These are phyloP conservation scores for Stichodactyla mertensii DNA, from an alignment of 64 coral and sea anemone species.

Conservation along the genomic window DNA sequence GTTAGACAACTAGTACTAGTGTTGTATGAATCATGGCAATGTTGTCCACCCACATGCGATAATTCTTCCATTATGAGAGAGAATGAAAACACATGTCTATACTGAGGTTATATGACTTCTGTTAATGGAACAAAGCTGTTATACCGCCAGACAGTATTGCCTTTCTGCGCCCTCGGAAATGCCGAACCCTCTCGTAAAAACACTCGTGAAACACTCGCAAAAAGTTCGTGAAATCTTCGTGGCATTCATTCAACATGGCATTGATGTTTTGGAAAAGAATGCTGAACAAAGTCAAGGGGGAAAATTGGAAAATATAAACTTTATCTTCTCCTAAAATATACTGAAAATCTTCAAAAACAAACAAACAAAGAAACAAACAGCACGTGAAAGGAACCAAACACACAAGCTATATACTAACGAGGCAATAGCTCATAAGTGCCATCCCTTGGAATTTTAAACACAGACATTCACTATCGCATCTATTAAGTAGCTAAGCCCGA, in stretches of 20 bases:
- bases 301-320: not conserved
- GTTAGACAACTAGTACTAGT: not conserved
- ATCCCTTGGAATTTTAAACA: not conserved
- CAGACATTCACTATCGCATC: not conserved
- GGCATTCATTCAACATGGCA: too few species aligned
- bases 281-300: not conserved
- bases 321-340: not conserved
- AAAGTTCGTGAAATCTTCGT: not conserved
- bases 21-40: not conserved
- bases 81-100: not conserved
- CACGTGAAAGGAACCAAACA: not conserved
- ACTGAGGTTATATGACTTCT: not conserved
- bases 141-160: not conserved
- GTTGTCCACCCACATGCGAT: not conserved
- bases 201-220: not conserved
- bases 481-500: not conserved
- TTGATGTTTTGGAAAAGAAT: not conserved
- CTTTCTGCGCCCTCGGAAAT: not conserved
- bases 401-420: not conserved
- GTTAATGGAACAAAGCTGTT: not conserved
- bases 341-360: too few species aligned
- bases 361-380: too few species aligned
- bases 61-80: not conserved
- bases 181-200: not conserved
- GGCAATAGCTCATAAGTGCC: too few species aligned